Conservation (phyloP, 2,888 invertebrate genomes). For the Stenchaetothrips biformis region DNA sequence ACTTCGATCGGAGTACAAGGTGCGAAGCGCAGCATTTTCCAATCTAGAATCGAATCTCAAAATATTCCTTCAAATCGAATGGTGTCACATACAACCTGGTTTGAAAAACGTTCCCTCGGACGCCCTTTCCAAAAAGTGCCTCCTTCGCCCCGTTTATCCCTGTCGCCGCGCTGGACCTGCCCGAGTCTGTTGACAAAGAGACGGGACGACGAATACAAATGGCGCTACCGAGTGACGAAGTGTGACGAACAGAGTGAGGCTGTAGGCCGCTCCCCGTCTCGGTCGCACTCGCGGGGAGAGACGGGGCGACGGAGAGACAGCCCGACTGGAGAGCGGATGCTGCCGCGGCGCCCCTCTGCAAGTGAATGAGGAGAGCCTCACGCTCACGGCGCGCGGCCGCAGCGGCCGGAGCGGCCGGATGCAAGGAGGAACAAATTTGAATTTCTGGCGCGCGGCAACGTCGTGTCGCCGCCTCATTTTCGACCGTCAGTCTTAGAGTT, state of each 20-base stretch:
- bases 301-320: not conserved
- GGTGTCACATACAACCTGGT: too few species aligned
- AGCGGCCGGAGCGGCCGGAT: not conserved
- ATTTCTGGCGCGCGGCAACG: not conserved
- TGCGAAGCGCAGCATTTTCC: too few species aligned
- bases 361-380: not conserved
- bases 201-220: constrained; percentile 7
- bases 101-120: too few species aligned
- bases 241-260: constrained; percentile 2
- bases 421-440: not conserved
- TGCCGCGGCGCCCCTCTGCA: not conserved
- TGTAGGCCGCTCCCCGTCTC: too few species aligned
- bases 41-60: too few species aligned
- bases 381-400: too few species aligned
- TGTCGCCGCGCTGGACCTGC: not conserved
- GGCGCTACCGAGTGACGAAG: constrained; percentile 4
- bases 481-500: too few species aligned
- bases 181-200: not conserved
- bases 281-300: not conserved
- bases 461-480: too few species aligned
- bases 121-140: not conserved
- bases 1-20: too few species aligned
- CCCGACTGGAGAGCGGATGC: not conserved
- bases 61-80: too few species aligned
- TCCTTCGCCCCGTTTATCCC: not conserved